Base-by-base conservation (phyloP, 2,113 vertebrate genomes). In the Nesoenas mayeri region DNA sequence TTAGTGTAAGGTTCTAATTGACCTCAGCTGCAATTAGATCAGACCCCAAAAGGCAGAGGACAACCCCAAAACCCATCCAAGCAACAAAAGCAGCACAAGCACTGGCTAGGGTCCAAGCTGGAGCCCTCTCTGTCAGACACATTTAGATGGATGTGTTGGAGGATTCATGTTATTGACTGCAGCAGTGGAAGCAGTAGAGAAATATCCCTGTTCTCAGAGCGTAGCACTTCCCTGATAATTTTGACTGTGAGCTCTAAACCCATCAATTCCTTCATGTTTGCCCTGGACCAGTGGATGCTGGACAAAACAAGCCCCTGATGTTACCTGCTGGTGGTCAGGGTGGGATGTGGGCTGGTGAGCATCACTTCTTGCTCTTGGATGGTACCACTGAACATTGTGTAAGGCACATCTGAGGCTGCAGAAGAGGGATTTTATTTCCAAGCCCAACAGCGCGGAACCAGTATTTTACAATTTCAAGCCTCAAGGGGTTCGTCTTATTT, bases 381-480 rank as follows among this genome's bases (percentile, higher is more conserved):
- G 73, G n/a, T 54, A n/a, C 47, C 42, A 4, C 70, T 54, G 56
- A 47, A 24, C 5, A 11, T 34, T 86, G 53, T 0, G 5, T 69
- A 47, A 88, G 47, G 22, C 56, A 28, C 66, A 42, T 50, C 42
- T 14, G 56, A 92, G 38, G 9, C 28, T 51, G 61, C 78, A 89
- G 36, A 50, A 58, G 5, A 21, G 74, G 81, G 44, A 72, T 81
- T 92, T 57, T 56, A 70, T 51, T 60, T 47, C 51, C 71, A 91
- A 50, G 47, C 51, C 80, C 85, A 48, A 8, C 64, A 85, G 89
- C 64, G 85, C 5, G 2, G 78, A 96, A 85, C 67, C 78, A 90
- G 75, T 71, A 34, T 26, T 71, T 86, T 13, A n/a, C 79, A 64
- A 77, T 66, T 65, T 66, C 65, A 74, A 88, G 28, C 91, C 94